Base-by-base conservation (phyloP, 2,888 invertebrate species). In the Synergus itoensis region DNA sequence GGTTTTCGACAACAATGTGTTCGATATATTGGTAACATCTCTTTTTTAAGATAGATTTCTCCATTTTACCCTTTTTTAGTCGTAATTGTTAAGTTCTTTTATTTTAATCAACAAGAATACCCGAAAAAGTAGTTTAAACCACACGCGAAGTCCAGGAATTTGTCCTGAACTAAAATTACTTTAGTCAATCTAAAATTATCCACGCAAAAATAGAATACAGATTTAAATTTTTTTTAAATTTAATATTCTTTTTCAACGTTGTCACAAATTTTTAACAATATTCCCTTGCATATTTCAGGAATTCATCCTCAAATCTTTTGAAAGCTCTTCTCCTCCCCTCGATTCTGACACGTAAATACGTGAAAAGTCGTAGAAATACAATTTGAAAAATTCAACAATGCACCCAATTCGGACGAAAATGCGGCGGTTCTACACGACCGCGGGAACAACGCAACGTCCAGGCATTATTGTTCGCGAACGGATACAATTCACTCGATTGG, bases 401-500 rank as follows among this genome's bases (percentile, higher is more conserved):
- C 88, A 81, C 81, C 84, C 88, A 86, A 89, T 88, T 87, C 88
- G 86, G 84, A 82, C 83, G 82, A 86, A 89, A 89, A 89, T 86
- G 85, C 85, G 82, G 84, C 84, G 76, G 73, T 77, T 78, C 77
- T 62, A 63, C 63, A 77, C 64, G 21, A 62, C 73, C 41, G 76
- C 62, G 53, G 77, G 78, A 64, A 65, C 28, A 28, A 28, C 28
- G 60, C 41, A 82, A 77, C 76, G 78, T 84, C 78, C 77, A 80
- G 82, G 85, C 85, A 86, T 89, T 88, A 89, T 90, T 90, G 90
- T 90, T 88, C 88, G 82, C 85, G 85, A 87, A 85, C 85, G 88
- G 87, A 87, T 87, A 90, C 90, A 91, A 91, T 91, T 88, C 88
- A 86, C 85, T 86, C 91, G 90, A 91, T 91, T 91, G 90, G 90